Base-by-base conservation (phyloP, 2,888 invertebrate species). In the Ceratothoa steindachneri region DNA sequence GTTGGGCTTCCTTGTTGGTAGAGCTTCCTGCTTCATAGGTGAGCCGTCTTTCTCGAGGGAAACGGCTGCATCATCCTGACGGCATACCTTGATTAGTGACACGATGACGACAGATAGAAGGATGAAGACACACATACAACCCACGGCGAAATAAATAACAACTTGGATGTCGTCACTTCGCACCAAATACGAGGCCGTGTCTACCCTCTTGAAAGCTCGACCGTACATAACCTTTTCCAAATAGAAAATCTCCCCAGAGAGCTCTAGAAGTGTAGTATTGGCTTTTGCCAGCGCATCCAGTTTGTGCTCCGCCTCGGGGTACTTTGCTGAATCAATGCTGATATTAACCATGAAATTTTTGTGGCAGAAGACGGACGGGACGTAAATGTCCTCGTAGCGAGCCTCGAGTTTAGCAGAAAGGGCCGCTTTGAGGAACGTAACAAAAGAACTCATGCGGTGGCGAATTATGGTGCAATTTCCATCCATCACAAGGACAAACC, bases 321-420 rank as follows among this genome's bases (percentile, higher is more conserved):
- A 72, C 41, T 73, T 71, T 2, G 55, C 51, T 1, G 69, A 69
- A 28, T 78, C 75, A 1, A 78, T 67, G 60, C 78, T 78, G 29
- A 78, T 75, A 69, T 78, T 78, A 1, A 78, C 78, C 78, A 78
- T 78, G 65, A 78, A 78, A 60, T 75, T 73, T 29, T 73, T 75
- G 71, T 78, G 75, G 41, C 78, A 78, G 41, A 73, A 78, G 27
- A 78, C 78, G 1, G 78, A 75, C 7, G 75, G 75, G 1, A 78
- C 75, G 28, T 69, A 67, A 12, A 78, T 74, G 65, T 78, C 78
- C 7, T 78, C 72, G 73, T 75, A 78, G 28, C 71, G 69, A 9
- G 74, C 66, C 0, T 72, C 68, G 4, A 78, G 71, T 30, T 75
- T 75, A 5, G 75, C 52, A 2, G 78, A 75, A 12, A 78, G 69